These are phyloP conservation scores for Hyles vespertilio DNA, from an alignment of 1,140 invertebrate species.

Conservation along the genomic window DNA sequence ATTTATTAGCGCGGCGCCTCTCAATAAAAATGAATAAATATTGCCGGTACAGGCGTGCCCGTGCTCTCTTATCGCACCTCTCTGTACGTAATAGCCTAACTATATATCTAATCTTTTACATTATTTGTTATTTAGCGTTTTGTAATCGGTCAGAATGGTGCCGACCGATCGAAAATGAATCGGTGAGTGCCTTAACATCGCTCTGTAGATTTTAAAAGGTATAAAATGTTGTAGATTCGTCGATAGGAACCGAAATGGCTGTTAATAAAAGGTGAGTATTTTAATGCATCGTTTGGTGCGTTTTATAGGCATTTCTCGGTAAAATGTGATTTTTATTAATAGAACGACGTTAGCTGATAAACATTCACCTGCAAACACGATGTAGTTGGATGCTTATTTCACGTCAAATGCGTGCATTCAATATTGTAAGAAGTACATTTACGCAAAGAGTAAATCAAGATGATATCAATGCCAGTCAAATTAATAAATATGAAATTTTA, in stretches of 20 bases:
- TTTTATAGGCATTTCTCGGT: conserved; percentile 8
- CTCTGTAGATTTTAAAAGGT: not conserved
- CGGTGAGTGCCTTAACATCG: not conserved
- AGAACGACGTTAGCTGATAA: too few relatives aligned
- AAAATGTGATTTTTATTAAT: too few relatives aligned
- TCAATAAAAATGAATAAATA: conserved; percentile 30
- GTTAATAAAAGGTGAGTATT: conserved; percentile 13
- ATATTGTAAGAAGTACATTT: too few relatives aligned
- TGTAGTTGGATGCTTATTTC: too few relatives aligned
- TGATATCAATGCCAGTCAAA: too few relatives aligned
- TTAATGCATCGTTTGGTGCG: conserved; percentile 11
- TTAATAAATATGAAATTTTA: too few relatives aligned
- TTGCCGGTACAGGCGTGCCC: conserved; percentile 3
- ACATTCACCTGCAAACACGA: too few relatives aligned
- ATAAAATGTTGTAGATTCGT: conserved; percentile 7
- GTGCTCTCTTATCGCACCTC: conserved; percentile 1
- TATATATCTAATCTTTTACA: conserved; percentile 2
- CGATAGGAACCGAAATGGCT: conserved; percentile 8
- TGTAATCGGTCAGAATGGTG: conserved; percentile 9
- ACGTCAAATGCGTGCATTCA: too few relatives aligned
- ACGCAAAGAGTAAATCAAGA: too few relatives aligned
- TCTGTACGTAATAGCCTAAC: not conserved
- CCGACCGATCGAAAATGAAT: conserved; percentile 11
- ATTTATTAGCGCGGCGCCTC: conserved; percentile 15
- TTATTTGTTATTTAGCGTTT: conserved; percentile 20